These are phyloP conservation scores for Sminthurides aquaticus DNA, from an alignment of 2,888 invertebrate species.

Conservation along the genomic window DNA sequence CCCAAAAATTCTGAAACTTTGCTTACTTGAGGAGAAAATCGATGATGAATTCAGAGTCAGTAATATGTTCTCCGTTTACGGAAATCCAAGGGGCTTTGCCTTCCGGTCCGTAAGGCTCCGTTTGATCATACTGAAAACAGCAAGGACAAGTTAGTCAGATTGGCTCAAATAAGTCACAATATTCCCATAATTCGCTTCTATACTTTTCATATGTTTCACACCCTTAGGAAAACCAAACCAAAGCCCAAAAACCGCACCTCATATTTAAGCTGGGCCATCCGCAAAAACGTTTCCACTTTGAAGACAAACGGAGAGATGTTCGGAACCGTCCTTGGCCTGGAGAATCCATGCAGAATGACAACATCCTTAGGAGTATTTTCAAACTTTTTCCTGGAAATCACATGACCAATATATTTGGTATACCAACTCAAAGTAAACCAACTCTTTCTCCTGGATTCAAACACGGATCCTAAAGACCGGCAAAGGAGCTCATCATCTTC, in stretches of 20 bases:
- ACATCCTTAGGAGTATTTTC: slow-evolving; percentile 21
- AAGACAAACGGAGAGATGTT: slow-evolving; percentile 28
- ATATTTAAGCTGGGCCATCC: slow-evolving; percentile 34
- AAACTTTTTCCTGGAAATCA: slow-evolving; percentile 8
- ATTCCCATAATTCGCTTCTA: too few species aligned
- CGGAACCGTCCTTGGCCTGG: slow-evolving; percentile 14
- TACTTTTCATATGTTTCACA: too few species aligned
- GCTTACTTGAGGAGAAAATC: slow-evolving; percentile 25
- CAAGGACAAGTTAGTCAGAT: too few species aligned
- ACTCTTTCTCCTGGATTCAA: too few species aligned
- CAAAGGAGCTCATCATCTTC: too few species aligned
- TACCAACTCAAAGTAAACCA: too few species aligned
- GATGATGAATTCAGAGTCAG: slow-evolving; percentile 32
- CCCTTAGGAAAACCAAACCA: too few species aligned
- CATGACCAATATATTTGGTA: too few species aligned
- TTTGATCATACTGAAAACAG: slow-evolving; percentile 25
- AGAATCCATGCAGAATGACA: slow-evolving; percentile 18
- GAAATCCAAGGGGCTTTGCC: slow-evolving; percentile 38
- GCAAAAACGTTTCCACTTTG: slow-evolving; percentile 30
- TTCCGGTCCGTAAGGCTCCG: slow-evolving; percentile 26
- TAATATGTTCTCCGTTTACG: slow-evolving; percentile 33
- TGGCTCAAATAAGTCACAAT: too few species aligned
- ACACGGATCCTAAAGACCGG: too few species aligned
- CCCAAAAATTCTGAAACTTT: neutral
- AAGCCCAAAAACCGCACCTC: slow-evolving; percentile 18